These are phyloP conservation scores for Rhimphoctona megacephalus DNA, from an alignment of 2,888 invertebrate genomes.

Conservation along the genomic window DNA sequence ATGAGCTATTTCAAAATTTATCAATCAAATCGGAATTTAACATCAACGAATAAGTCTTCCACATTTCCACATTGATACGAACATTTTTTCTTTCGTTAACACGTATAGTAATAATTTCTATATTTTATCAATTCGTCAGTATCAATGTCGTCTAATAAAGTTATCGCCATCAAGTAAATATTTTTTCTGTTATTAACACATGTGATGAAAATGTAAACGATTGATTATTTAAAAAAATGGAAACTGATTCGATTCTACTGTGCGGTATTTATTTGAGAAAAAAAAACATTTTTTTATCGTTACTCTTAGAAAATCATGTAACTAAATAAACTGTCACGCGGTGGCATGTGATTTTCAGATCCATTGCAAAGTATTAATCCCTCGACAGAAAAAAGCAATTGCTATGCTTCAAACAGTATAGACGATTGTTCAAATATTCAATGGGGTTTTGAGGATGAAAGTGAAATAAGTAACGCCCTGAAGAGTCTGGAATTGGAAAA, in stretches of 20 bases:
- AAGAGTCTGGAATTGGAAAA: constrained; percentile 38
- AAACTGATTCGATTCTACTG: no score
- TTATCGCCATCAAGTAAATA: no score
- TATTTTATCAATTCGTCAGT: background rate
- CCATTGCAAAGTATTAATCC: background rate
- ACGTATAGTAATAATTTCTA: background rate
- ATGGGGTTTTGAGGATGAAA: background rate
- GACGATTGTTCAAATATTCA: background rate
- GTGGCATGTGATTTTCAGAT: background rate
- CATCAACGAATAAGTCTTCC: background rate
- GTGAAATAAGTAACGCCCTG: constrained; percentile 8
- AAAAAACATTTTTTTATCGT: no score
- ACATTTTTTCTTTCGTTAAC: background rate
- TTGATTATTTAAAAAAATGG: no score
- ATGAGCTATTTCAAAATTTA: background rate
- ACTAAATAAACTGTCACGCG: no score
- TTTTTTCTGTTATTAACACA: no score
- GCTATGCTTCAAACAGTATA: constrained; percentile 4
- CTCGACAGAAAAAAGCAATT: background rate
- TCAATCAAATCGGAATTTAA: background rate
- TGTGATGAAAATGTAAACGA: no score
- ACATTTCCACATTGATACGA: background rate
- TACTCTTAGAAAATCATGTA: no score
- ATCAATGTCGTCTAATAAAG: no score
- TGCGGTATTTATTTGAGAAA: no score